Evolutionary conservation across 2,113 vertebrate genomes (phyloP).

Genomic region (Cebus imitator): DNA sequence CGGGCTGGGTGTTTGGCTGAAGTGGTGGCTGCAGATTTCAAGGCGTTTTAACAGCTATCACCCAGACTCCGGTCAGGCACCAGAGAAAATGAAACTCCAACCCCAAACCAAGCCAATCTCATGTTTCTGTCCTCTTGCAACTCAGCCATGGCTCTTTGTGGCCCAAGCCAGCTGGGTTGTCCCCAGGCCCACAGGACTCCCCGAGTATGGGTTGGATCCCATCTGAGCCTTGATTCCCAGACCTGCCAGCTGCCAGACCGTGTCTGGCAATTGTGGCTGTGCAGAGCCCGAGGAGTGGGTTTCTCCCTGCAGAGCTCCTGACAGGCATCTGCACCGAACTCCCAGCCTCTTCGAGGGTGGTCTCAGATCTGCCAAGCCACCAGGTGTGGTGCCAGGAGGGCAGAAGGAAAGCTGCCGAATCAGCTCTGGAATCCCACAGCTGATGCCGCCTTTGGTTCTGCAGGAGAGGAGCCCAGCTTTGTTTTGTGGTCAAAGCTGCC

Average conservation of each 20-base stretch:
- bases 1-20: background rate
- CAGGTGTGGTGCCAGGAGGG: background rate
- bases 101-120: background rate
- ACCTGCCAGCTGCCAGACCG: background rate
- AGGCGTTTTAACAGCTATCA: too few species aligned
- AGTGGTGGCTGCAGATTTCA: background rate
- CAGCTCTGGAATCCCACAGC: background rate
- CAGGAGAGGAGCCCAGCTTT: background rate
- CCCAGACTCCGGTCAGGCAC: background rate
- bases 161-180: background rate
- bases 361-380: background rate
- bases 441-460: too few species aligned
- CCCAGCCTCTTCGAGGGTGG: background rate
- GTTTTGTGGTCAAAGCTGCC: background rate
- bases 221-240: background rate
- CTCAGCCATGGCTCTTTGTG: background rate
- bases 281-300: fast-evolving
- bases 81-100: background rate
- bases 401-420: too few species aligned
- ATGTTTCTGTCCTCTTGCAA: background rate
- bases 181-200: background rate
- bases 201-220: fast-evolving
- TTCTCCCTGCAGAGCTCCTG: background rate
- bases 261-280: fast-evolving
- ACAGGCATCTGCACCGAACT: background rate